Evolutionary conservation across 2,888 invertebrate genomes (phyloP), one percentile per base, ranked within the genome.

Genomic region (Carterocephalus palaemon): DNA sequence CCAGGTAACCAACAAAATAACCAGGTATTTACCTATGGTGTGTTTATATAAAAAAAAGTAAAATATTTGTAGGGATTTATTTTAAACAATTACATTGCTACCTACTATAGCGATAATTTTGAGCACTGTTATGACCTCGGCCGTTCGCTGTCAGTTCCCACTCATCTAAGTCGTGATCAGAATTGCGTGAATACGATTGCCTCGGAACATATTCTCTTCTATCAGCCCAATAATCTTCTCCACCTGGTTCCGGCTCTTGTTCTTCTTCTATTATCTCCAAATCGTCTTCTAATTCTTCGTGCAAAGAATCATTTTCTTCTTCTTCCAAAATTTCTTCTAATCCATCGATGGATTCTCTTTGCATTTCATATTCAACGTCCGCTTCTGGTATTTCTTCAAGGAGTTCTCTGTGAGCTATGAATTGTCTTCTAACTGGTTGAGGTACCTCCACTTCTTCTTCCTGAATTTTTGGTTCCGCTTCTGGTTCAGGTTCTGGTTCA

Each of bases 321-420:
- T 85, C 86, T 52, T 86, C 86, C 28, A 84, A 49, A 51, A 85
- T 84, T 59, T 81, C 85, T 46, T 78, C 84, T 15, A 85, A 64
- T 0, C 69, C 72, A 32, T 82, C 81, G 31, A 57, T 59, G 9
- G 61, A 67, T 4, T 78, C 77, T 56, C 84, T 72, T 45, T 82
- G 81, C 10, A 62, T 60, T 63, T 86, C 84, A 53, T 77, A 85
- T 49, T 83, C 84, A 2, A 81, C 63, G 60, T 84, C 84, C 10
- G 53, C 65, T 67, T 86, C 85, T 12, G 82, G 83, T 47, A 85
- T 85, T 64, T 87, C 87, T 65, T 85, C 83, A 23, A 85, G 56
- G 0, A 83, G 61, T 68, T 86, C 84, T 59, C 83, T 71, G 20
- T 86, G 86, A 24, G 81, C 85, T 41, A 85, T 50, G 1, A 87